These are phyloP conservation scores for Gallinago jamesoni DNA, from an alignment of 2,113 vertebrate genomes.

Conservation along the genomic window DNA sequence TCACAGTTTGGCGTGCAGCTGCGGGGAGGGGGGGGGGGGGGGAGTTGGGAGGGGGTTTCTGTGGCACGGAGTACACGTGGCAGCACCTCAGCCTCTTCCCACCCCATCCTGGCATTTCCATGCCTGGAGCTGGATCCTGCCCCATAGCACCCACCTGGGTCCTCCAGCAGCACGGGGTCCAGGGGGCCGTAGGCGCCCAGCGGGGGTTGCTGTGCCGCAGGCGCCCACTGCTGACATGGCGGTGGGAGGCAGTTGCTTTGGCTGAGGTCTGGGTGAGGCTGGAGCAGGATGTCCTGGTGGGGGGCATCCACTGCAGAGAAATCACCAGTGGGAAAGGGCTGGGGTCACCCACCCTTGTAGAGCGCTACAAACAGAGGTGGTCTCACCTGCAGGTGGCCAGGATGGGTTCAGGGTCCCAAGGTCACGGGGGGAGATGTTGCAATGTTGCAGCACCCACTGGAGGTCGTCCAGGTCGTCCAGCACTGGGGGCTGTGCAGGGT, in stretches of 20 bases:
- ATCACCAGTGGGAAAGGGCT: background rate
- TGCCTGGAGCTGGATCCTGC: fast-evolving
- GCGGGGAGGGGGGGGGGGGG: fast-evolving
- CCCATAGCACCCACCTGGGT: background rate
- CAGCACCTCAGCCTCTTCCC: background rate
- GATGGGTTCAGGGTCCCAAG: fast-evolving
- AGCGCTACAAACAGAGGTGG: fast-evolving
- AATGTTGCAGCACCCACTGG: background rate
- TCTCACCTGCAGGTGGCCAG: background rate
- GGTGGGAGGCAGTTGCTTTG: background rate
- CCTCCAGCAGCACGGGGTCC: background rate
- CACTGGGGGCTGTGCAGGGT: fast-evolving
- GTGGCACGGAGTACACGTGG: fast-evolving
- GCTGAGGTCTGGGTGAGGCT: background rate
- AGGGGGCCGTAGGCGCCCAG: background rate
- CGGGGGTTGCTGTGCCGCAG: fast-evolving
- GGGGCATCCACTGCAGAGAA: background rate
- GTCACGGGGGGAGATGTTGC: background rate
- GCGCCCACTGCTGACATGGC: background rate
- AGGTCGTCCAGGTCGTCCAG: background rate
- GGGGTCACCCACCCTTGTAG: background rate
- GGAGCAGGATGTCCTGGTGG: background rate
- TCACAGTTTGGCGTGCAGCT: fast-evolving
- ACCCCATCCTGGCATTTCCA: fast-evolving
- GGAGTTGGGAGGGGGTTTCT: background rate